Evolutionary conservation across 2,797 vertebrate species (phyloP).

Genomic region (Chrosomus eos): DNA sequence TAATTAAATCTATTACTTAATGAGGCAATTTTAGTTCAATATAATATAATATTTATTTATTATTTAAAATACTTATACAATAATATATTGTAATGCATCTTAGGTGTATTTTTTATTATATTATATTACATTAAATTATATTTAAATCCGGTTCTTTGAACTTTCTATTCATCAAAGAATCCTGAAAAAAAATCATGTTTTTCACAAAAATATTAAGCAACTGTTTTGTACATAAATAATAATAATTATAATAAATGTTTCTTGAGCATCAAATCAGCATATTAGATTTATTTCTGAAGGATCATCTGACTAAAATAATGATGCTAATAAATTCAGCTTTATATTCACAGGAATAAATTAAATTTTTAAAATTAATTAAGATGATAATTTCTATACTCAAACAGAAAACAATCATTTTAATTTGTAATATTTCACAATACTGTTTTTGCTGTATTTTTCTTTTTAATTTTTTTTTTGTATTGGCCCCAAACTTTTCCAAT

Average conservation of each 20-base stretch:
- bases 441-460: background rate
- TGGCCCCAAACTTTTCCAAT: background rate
- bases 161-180: background rate
- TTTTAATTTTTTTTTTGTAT: background rate
- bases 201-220: background rate
- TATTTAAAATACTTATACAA: background rate
- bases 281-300: background rate
- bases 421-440: background rate
- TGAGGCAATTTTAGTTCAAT: background rate
- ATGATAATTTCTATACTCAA: background rate
- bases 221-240: background rate
- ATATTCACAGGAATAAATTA: background rate
- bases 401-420: background rate
- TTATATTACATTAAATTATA: background rate
- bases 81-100: background rate
- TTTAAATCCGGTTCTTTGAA: background rate
- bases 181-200: background rate
- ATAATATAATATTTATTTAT: background rate
- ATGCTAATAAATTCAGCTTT: background rate
- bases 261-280: background rate
- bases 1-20: background rate
- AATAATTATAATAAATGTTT: background rate
- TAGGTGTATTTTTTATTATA: background rate
- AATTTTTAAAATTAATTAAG: background rate
- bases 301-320: background rate